phyloP scores from a whole-genome alignment of 1,140 invertebrate genomes.

The Helicorthomorpha holstii region DNA sequence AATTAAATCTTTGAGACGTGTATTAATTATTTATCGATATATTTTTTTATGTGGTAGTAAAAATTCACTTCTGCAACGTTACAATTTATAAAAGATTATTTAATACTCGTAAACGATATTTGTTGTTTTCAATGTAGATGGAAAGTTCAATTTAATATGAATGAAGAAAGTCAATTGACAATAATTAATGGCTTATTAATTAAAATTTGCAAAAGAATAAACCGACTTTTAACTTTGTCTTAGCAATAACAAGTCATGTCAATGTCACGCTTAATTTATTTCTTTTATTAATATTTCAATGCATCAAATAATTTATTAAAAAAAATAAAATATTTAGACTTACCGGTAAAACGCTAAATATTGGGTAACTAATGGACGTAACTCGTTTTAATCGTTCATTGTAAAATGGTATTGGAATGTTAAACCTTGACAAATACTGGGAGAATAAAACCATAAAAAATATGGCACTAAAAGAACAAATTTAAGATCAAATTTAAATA shows the following conservation, averaged over 20 bases:
- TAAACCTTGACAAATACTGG: conserved; percentile 18
- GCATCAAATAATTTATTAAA: not conserved
- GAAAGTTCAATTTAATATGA: too few species aligned
- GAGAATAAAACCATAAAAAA: conserved; percentile 20
- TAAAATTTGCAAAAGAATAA: not conserved
- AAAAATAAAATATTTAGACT: not conserved
- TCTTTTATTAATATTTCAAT: not conserved
- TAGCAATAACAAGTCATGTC: not conserved
- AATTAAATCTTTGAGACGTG: not conserved
- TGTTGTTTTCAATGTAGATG: too few species aligned
- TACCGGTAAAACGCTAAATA: conserved; percentile 22
- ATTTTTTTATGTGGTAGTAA: too few species aligned
- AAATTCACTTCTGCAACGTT: too few species aligned
- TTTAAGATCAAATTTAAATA: not conserved
- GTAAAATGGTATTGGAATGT: conserved; percentile 17
- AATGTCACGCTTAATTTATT: not conserved
- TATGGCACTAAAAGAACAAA: conserved; percentile 18
- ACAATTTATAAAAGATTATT: too few species aligned
- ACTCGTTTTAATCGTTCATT: conserved; percentile 9
- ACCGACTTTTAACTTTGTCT: not conserved
- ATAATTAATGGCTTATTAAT: not conserved
- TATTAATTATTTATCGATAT: not conserved
- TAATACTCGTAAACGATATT: too few species aligned
- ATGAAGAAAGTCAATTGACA: not conserved
- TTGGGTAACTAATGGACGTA: conserved; percentile 12